Evolutionary conservation across 1,140 invertebrate genomes (phyloP).

Genomic region (Episyrphus balteatus): DNA sequence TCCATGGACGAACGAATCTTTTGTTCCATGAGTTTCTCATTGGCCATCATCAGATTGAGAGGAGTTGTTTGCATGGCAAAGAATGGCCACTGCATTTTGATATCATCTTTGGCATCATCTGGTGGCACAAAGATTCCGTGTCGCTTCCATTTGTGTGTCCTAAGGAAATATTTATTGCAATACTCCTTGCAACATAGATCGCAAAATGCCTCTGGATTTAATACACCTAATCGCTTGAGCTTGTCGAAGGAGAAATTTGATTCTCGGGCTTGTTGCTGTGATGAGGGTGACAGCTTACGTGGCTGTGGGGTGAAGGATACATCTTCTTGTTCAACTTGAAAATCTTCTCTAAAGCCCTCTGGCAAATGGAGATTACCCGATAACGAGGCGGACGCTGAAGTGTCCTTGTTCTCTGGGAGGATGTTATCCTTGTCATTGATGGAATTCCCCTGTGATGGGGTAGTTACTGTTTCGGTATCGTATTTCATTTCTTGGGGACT

Average conservation of each 20-base stretch:
- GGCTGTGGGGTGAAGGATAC: conserved; percentile 42
- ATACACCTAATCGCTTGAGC: conserved; percentile 62
- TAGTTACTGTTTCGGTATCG: neutral
- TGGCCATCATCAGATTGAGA: conserved; percentile 50
- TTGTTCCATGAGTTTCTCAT: conserved; percentile 7
- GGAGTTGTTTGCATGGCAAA: conserved; percentile 47
- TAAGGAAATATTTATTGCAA: conserved; percentile 88
- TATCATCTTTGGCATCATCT: conserved; percentile 39
- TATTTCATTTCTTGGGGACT: no score
- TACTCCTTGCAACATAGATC: conserved; percentile 92
- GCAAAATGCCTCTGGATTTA: conserved; percentile 82
- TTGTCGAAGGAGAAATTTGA: conserved; percentile 55
- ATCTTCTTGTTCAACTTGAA: conserved; percentile 44
- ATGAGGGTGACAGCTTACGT: conserved; percentile 46
- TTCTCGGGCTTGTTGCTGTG: conserved; percentile 50
- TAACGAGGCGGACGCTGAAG: conserved; percentile 2
- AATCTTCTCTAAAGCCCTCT: conserved; percentile 35
- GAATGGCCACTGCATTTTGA: conserved; percentile 39
- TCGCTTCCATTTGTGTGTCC: conserved; percentile 81
- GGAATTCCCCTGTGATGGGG: neutral
- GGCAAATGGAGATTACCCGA: conserved; percentile 20
- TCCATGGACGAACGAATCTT: conserved; percentile 2
- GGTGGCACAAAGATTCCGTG: conserved; percentile 57
- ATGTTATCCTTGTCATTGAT: neutral
- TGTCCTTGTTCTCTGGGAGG: neutral